These are phyloP conservation scores for Diadegma fenestrale DNA, from an alignment of 2,888 invertebrate genomes.

Conservation along the genomic window DNA sequence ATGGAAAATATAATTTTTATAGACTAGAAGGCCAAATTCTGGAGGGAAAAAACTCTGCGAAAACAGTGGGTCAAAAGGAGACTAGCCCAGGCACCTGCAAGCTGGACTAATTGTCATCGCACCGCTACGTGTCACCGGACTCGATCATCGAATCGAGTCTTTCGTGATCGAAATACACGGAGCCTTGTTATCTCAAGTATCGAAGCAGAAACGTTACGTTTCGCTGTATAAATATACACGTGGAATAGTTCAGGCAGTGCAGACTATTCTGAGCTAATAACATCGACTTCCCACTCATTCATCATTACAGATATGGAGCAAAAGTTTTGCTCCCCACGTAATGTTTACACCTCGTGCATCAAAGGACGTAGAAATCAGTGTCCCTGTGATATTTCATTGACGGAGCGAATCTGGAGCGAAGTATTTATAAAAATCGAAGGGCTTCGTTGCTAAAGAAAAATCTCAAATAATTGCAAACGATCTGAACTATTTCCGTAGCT, in stretches of 20 bases:
- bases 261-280: not conserved
- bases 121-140: not conserved
- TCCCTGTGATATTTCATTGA: not conserved
- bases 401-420: too few species aligned
- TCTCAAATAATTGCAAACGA: not conserved
- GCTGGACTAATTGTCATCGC: not conserved
- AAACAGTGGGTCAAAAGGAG: not conserved
- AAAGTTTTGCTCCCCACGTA: not conserved
- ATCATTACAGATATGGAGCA: not conserved
- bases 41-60: not conserved
- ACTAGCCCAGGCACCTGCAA: not conserved
- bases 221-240: not conserved
- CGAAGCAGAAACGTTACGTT: slow-evolving; percentile 39
- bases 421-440: too few species aligned
- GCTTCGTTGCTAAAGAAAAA: not conserved
- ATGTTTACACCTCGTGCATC: not conserved
- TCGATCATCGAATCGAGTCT: slow-evolving; percentile 2
- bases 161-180: not conserved
- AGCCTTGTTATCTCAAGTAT: slow-evolving; percentile 58
- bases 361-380: not conserved
- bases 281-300: not conserved
- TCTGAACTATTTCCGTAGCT: not conserved
- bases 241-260: not conserved
- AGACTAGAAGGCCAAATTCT: too few species aligned
- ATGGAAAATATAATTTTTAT: too few species aligned